Percentiles rank a stretch among this genome's conserved stretches.
Conservation (phyloP, 2,797 vertebrate species). For the Gorsachius magnificus region DNA sequence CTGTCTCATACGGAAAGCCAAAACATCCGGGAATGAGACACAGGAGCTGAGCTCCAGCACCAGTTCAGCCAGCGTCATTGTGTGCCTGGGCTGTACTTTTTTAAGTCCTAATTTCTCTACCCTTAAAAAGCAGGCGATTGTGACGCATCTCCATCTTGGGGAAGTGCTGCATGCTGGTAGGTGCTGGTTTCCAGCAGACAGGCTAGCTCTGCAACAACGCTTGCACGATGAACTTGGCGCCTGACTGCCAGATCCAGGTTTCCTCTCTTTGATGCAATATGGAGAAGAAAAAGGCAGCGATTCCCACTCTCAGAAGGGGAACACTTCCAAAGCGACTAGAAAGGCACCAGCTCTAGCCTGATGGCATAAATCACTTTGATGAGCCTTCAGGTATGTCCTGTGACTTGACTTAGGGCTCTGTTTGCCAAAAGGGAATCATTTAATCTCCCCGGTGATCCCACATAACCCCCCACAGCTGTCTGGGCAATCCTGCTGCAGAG, state of each 20-base stretch:
- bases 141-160: background rate
- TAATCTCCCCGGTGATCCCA: background rate
- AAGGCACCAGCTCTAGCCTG: background rate
- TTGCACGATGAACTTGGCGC: background rate
- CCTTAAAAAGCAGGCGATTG: background rate
- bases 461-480: background rate
- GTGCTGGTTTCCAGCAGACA: background rate
- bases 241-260: background rate
- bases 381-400: background rate
- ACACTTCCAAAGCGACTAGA: background rate
- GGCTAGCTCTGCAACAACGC: background rate
- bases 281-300: background rate
- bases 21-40: background rate
- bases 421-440: background rate
- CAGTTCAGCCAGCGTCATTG: background rate
- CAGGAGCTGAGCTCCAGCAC: background rate
- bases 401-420: background rate
- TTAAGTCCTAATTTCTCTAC: background rate
- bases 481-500: background rate
- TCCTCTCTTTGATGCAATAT: background rate
- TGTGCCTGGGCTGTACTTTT: background rate
- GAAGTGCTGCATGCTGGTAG: background rate
- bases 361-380: background rate
- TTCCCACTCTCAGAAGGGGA: background rate
- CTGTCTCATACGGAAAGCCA: background rate